These are phyloP conservation scores for Neodiprion pinetum DNA, from an alignment of 1,140 invertebrate species.

Conservation along the genomic window DNA sequence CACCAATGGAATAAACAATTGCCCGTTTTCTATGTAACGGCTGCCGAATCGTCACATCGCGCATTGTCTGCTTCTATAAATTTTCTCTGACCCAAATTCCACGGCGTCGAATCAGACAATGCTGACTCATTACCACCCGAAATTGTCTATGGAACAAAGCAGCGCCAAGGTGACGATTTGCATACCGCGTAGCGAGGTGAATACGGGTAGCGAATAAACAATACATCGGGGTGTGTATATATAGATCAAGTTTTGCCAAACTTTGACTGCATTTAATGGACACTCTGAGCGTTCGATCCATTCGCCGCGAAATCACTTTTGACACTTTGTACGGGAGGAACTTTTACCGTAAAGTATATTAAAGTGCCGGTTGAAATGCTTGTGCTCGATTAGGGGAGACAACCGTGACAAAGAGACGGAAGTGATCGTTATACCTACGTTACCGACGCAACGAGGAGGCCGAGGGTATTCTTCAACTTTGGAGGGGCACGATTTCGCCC, in stretches of 20 bases:
- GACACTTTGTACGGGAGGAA: not conserved
- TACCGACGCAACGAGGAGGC: not conserved
- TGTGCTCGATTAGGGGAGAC: constrained; percentile 2
- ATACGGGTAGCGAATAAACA: no score
- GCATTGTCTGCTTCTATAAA: no score
- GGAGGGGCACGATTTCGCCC: not conserved
- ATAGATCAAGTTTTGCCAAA: not conserved
- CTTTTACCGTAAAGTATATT: not conserved
- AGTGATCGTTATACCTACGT: not conserved
- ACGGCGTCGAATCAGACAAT: no score
- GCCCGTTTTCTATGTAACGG: no score
- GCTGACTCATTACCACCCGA: no score
- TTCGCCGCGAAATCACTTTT: not conserved
- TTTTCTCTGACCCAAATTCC: no score
- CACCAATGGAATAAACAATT: no score
- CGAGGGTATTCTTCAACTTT: not conserved
- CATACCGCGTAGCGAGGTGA: no score
- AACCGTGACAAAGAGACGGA: not conserved
- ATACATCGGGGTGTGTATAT: not conserved
- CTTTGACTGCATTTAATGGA: not conserved
- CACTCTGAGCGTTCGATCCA: not conserved
- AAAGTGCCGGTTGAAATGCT: not conserved
- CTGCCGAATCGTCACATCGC: no score
- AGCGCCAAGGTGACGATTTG: no score
- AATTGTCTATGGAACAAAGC: no score